A percentile compares a stretch with the other conserved stretches of the same genome.
These are phyloP conservation scores for Orchestia grillus DNA, from an alignment of 1,140 invertebrate genomes.

Conservation along the genomic window DNA sequence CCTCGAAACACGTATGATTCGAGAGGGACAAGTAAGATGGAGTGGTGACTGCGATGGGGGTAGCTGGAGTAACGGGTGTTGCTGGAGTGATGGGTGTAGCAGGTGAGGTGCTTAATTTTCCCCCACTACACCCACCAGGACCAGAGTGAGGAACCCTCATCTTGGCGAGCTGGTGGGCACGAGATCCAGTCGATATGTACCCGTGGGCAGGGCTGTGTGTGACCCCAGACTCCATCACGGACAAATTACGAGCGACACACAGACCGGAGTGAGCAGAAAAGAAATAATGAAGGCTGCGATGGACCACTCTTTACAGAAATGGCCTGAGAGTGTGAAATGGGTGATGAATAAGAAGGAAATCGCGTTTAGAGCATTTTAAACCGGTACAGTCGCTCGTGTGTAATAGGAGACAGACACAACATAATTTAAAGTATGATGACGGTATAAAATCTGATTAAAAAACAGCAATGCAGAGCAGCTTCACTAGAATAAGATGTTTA, in stretches of 20 bases:
- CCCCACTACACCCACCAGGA: slow-evolving; percentile 16
- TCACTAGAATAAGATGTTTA: not conserved
- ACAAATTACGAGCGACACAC: not conserved
- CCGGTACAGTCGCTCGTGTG: not conserved
- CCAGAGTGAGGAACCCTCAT: slow-evolving; percentile 43
- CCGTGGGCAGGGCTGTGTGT: not conserved
- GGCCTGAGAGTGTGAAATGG: not conserved
- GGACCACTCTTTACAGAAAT: not conserved
- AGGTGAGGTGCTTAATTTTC: slow-evolving; percentile 23
- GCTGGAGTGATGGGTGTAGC: not conserved
- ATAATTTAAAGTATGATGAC: not conserved
- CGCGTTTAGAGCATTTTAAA: not conserved
- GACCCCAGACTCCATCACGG: not conserved
- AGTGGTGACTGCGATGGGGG: not conserved
- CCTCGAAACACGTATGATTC: not conserved
- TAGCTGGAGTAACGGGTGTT: not conserved
- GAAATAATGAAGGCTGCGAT: not conserved
- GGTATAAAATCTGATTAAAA: not conserved
- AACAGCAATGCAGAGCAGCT: not conserved
- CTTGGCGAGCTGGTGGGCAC: slow-evolving; percentile 20
- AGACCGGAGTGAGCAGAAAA: not conserved
- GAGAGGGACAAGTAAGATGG: not conserved
- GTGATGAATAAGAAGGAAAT: not conserved
- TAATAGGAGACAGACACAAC: not conserved
- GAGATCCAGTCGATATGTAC: slow-evolving; percentile 12